A percentile compares a stretch with the other conserved stretches of the same genome.
Evolutionary conservation across 2,888 invertebrate species (phyloP).

Genomic region (Crematogaster levior): DNA sequence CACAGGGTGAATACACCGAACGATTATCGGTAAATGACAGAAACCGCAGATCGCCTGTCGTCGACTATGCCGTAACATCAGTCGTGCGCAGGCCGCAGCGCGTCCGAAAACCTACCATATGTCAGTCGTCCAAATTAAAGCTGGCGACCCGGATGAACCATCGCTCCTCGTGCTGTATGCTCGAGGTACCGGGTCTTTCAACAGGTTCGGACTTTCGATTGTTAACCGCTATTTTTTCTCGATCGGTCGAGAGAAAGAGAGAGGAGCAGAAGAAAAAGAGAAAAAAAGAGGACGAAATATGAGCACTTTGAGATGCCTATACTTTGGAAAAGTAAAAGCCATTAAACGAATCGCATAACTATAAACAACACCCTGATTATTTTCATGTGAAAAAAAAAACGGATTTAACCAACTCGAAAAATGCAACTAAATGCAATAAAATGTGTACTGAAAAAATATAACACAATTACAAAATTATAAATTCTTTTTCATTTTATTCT

Average conservation of each 20-base stretch:
- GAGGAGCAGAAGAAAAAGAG: not conserved
- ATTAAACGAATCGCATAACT: not conserved
- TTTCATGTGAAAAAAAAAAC: not conserved
- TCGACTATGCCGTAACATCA: constrained; percentile 62
- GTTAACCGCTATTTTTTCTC: constrained; percentile 14
- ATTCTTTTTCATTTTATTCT: not conserved
- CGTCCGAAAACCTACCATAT: constrained; percentile 68
- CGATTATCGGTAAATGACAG: constrained; percentile 82
- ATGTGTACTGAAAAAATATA: not conserved
- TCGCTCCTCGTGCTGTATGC: not conserved
- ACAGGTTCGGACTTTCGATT: constrained; percentile 30
- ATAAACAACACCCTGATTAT: not conserved
- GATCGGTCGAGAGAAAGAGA: not conserved
- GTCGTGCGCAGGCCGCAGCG: constrained; percentile 51
- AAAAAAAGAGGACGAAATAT: not conserved
- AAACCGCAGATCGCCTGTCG: constrained; percentile 81
- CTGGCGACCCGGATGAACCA: constrained; percentile 21
- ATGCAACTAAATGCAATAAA: not conserved
- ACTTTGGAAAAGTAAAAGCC: not conserved
- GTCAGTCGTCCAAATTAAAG: constrained; percentile 67
- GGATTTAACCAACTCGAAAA: not conserved
- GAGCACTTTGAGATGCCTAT: not conserved
- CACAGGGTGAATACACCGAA: constrained; percentile 66
- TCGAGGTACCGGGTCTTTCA: constrained; percentile 20
- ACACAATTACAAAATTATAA: not conserved